Evolutionary conservation across 2,113 vertebrate species (phyloP), one percentile per base, ranked within the genome.

Genomic region (Drymodes brunneopygia): DNA sequence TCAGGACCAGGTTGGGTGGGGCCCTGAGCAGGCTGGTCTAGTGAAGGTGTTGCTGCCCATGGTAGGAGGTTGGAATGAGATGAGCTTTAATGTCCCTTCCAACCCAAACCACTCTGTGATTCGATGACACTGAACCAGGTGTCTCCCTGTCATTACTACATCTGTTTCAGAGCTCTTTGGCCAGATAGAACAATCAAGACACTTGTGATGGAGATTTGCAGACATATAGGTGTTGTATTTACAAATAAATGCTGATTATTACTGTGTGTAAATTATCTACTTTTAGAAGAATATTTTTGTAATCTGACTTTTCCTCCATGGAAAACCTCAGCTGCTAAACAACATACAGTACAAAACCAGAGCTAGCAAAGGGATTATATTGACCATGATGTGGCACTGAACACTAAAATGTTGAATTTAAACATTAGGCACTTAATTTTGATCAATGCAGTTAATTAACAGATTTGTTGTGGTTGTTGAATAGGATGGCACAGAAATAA

Each of bases 401-500:
- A 62, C 17, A 29, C 51, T 56, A 64, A 88, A 81, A 21, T 62
- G 19, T 19, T 70, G 51, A 74, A 44, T 86, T 65, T 70, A 62
- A 81, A 84, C 16, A 42, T 73, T 47, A 81, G 38, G 51, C 42
- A 86, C 25, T 31, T 88, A 36, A 82, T 87, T 87, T 78, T 81
- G 27, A 84, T 58, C 67, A 67, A 31, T 72, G 40, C 53, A 64
- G 21, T 54, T 79, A 87, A 83, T 85, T n/a, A 85, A 79, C 51
- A 88, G 47, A 71, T 81, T 74, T 79, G 25, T 71, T 79, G 38
- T 40, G 70, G 33, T 38, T 82, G 48, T 35, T 82, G 56, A 91
- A 73, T 70, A 64, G 18, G 29, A 62, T 0, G 5, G 38, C 48
- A 62, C 7, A 96, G 81, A 70, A 70, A 29, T 33, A 70, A 70